Base-by-base conservation (phyloP, 23 tunicate species). In the Clavelina lepadiformis region DNA sequence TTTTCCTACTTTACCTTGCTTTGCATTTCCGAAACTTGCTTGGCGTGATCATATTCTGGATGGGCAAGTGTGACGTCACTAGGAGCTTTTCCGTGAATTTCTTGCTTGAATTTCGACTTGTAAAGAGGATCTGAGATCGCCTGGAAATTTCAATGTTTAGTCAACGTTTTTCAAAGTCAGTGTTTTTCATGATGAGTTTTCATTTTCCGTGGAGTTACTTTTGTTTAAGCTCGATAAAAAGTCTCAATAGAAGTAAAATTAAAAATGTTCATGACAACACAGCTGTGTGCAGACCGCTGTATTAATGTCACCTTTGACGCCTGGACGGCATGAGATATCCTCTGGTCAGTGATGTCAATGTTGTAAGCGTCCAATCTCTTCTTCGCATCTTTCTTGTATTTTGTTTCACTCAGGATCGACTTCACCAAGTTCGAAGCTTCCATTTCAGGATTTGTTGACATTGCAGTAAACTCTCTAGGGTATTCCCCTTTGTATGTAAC, bases 31-130 rank as follows among this genome's bases (percentile, higher is more conserved):
- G 88, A 63, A 35, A 77, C 82, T 31, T 86, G 46, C 65, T 46
- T 75, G 20, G 79, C 79, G 21, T 71, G 86, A 28, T 75, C 80
- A 53, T 86, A 75, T 38, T 94, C 99, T 1, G 99, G 99, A 72
- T 86, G 81, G 27, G 99, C 89, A 30, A 94, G 69, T 28, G 83
- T 59, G 45, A 78, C 67, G 44, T 89, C 78, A 62, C 61, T 53
- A 31, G 87, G 91, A 11, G 78, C 73, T 75, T 81, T 75, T 23
- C 97, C 97, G 23, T 63, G 34, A 23, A 75, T 75, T 46, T 81
- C 80, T 46, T 81, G 60, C 35, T 57, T 56, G 76, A 71, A 89
- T 5, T 75, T 41, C 37, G 50, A 24, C 2, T 29, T 35, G 59
- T 89, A 89, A n/a, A 51, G 58, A 29, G 56, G 50, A 0, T 28